Conservation (phyloP, 1,140 invertebrate genomes). For the Leguminivora glycinivorella region DNA sequence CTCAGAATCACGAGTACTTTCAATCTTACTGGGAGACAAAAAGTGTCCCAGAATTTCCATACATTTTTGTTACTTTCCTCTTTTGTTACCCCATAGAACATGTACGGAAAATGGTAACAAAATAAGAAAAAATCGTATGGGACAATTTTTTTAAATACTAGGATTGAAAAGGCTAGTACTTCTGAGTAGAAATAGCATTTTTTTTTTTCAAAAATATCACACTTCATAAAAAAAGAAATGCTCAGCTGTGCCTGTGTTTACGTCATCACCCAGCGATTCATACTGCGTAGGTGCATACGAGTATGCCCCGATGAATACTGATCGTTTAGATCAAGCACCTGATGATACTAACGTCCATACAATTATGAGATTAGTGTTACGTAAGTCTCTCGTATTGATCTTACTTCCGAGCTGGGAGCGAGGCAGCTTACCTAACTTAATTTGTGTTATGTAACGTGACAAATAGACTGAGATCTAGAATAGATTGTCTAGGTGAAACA, state of each 20-base stretch:
- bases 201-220: no score
- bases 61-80: no score
- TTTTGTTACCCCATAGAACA: no score
- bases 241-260: constrained; percentile 3
- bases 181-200: no score
- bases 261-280: constrained; percentile 6
- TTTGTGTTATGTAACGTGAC: neutral
- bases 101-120: no score
- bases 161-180: no score
- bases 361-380: constrained; percentile 17
- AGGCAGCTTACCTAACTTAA: constrained; percentile 2
- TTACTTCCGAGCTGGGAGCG: constrained; percentile 1
- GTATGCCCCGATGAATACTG: neutral
- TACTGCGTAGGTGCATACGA: neutral
- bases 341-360: constrained; percentile 6
- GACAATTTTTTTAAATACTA: no score
- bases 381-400: constrained; percentile 21
- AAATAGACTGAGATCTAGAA: neutral
- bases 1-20: no score
- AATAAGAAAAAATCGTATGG: no score
- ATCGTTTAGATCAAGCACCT: constrained; percentile 9
- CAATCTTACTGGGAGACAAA: no score
- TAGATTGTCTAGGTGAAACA: neutral
- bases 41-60: no score
- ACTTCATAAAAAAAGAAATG: no score